A percentile compares a stretch with the other conserved stretches of the same genome.
Evolutionary conservation across 2,888 invertebrate genomes (phyloP).

Genomic region (Drosophila picticornis): DNA sequence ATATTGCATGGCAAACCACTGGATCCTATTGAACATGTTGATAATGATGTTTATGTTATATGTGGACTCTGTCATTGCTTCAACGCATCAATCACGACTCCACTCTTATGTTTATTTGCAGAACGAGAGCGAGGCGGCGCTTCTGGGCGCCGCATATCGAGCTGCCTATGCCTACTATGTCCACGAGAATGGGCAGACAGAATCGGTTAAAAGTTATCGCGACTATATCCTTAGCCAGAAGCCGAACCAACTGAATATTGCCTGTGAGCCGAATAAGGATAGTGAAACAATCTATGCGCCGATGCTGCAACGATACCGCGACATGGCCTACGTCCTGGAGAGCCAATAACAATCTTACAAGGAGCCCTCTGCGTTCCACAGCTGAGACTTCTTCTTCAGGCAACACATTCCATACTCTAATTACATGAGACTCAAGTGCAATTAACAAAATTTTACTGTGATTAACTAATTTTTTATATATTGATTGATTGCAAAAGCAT

Average conservation of each 20-base stretch:
- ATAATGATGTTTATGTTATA: not conserved
- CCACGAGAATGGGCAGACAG: conserved; percentile 53
- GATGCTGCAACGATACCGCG: conserved; percentile 90
- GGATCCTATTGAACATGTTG: not conserved
- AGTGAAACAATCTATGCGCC: conserved; percentile 90
- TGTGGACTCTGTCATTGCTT: not conserved
- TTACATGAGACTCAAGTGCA: conserved; percentile 68
- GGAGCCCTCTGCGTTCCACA: conserved; percentile 14
- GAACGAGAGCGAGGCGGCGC: conserved; percentile 93
- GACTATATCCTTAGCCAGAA: conserved; percentile 82
- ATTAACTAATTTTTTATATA: conserved; percentile 69
- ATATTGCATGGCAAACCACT: no score
- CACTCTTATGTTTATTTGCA: conserved; percentile 77
- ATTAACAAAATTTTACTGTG: conserved; percentile 70
- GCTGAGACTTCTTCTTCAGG: conserved; percentile 4
- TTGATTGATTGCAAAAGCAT: conserved; percentile 60
- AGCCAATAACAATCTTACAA: conserved; percentile 20
- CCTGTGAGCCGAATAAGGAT: conserved; percentile 91
- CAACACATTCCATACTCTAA: conserved; percentile 44
- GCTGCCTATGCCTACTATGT: conserved; percentile 87
- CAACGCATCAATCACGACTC: not conserved
- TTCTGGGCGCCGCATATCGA: conserved; percentile 92
- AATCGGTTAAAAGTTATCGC: conserved; percentile 67
- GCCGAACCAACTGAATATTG: conserved; percentile 86
- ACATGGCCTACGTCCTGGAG: conserved; percentile 84